Conservation (phyloP, 2,888 invertebrate genomes). For the Drosophila neonasuta region DNA sequence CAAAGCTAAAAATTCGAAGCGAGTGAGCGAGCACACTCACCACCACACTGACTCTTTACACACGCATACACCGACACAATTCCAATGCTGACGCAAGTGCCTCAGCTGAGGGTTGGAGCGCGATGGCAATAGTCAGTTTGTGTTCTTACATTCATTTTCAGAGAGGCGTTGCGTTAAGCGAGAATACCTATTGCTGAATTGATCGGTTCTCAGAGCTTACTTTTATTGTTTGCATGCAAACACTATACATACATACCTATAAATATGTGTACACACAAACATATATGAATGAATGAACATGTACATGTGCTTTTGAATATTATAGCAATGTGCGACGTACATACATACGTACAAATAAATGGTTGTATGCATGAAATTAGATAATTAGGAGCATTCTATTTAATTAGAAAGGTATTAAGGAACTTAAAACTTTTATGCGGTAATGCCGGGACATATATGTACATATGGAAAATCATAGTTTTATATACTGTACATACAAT, state of each 20-base stretch:
- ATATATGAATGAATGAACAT: background rate
- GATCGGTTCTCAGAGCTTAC: constrained; percentile 40
- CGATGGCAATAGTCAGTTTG: constrained; percentile 39
- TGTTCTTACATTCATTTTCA: constrained; percentile 41
- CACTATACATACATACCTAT: constrained; percentile 13
- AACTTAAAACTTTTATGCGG: background rate
- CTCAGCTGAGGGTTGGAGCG: constrained; percentile 22
- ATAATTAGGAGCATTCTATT: background rate
- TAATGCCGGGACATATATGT: background rate
- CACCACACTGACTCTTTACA: constrained; percentile 29
- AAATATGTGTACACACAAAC: constrained; percentile 1
- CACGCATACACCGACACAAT: constrained; percentile 19
- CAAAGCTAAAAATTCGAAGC: constrained; percentile 53
- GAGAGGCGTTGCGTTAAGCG: constrained; percentile 13
- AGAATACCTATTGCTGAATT: constrained; percentile 34
- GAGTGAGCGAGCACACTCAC: constrained; percentile 39
- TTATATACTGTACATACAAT: background rate
- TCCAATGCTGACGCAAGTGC: constrained; percentile 39
- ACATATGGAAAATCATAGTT: background rate
- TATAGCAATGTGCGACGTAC: background rate
- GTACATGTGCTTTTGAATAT: constrained; percentile 13
- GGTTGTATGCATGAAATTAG: background rate
- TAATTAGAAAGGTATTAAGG: background rate
- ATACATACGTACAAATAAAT: background rate
- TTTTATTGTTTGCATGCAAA: constrained; percentile 13